Percentiles rank a stretch among this genome's conserved stretches.
phyloP scores from a whole-genome alignment of 2,888 invertebrate genomes.

The Trypoxylon attenuatum region DNA sequence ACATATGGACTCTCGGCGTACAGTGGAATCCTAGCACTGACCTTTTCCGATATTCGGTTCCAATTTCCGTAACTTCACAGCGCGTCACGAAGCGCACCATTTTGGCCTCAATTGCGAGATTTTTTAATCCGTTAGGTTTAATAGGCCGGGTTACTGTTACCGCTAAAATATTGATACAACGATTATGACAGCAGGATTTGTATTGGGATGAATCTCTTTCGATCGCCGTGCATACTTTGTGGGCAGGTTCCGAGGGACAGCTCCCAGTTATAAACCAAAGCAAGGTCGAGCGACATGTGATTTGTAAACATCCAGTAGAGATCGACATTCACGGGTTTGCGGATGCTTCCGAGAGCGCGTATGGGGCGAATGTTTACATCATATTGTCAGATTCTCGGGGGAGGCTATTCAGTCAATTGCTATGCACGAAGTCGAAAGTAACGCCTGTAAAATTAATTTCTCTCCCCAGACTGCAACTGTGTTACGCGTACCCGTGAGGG shows the following conservation, averaged over 20 bases:
- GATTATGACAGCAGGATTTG: slow-evolving; percentile 7
- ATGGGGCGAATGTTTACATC: background rate
- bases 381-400: no score
- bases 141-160: background rate
- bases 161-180: slow-evolving; percentile 22
- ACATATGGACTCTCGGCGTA: slow-evolving; percentile 6
- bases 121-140: slow-evolving; percentile 5
- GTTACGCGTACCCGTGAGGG: background rate
- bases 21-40: background rate
- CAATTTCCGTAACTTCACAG: background rate
- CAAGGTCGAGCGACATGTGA: background rate
- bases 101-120: background rate
- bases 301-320: no score
- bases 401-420: no score
- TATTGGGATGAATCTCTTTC: slow-evolving; percentile 29
- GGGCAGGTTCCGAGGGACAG: slow-evolving; percentile 3
- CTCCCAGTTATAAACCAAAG: background rate
- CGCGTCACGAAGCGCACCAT: background rate
- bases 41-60: background rate
- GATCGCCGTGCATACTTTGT: background rate
- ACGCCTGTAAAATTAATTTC: no score
- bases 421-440: no score
- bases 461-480: background rate
- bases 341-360: background rate
- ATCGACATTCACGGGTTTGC: background rate